These are phyloP conservation scores for Ceyx margarethae DNA, from an alignment of 2,113 vertebrate species.

Conservation along the genomic window DNA sequence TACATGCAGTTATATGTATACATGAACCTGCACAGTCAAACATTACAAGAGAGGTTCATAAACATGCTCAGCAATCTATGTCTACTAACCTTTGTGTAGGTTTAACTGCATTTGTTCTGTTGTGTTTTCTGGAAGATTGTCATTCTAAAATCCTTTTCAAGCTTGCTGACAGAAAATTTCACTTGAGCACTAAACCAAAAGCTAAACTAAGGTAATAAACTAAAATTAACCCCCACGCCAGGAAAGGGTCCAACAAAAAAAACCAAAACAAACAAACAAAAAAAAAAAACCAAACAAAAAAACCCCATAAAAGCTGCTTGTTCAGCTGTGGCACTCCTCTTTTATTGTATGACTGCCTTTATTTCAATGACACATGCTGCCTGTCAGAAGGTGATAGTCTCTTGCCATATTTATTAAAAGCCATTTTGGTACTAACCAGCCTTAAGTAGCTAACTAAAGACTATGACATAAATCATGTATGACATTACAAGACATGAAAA, in stretches of 20 bases:
- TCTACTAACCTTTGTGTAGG: neutral
- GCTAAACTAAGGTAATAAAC: slow-evolving; percentile 46
- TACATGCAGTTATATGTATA: neutral
- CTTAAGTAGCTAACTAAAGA: slow-evolving; percentile 29
- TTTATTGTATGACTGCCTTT: slow-evolving; percentile 6
- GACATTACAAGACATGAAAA: neutral
- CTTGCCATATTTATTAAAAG: slow-evolving; percentile 43
- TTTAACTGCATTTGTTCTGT: neutral
- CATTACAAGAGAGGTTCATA: neutral
- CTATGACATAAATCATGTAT: neutral
- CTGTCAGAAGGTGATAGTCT: slow-evolving; percentile 42
- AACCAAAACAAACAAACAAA: neutral
- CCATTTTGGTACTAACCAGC: slow-evolving; percentile 3
- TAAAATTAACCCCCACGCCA: neutral
- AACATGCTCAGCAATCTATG: neutral
- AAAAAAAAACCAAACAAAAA: neutral
- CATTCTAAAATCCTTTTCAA: neutral
- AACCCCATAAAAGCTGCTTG: slow-evolving; percentile 10
- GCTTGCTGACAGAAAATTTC: slow-evolving; percentile 11
- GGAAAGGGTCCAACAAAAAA: neutral
- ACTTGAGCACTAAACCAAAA: slow-evolving; percentile 2
- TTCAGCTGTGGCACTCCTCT: slow-evolving; percentile 30
- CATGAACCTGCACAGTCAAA: neutral
- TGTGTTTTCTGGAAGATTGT: neutral
- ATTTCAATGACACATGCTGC: slow-evolving; percentile 28